Conservation (phyloP, 2,888 invertebrate species). For the Rotaria socialis region DNA sequence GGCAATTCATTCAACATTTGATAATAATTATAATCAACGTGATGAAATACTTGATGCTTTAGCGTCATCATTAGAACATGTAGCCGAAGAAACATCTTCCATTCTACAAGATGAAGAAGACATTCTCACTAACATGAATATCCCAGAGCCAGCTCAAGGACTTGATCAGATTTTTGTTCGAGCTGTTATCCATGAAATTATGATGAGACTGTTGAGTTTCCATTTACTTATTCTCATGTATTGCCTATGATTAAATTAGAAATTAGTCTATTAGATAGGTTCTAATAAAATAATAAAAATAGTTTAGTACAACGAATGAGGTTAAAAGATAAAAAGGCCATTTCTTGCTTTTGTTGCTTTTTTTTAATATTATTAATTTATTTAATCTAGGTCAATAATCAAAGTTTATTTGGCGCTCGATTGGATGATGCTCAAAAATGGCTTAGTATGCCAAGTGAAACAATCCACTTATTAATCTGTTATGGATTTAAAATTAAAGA, state of each 20-base stretch:
- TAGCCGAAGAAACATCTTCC: neutral
- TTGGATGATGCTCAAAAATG: conserved; percentile 42
- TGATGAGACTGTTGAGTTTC: conserved; percentile 24
- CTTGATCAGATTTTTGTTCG: neutral
- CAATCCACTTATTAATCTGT: conserved; percentile 40
- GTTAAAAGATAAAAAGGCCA: neutral
- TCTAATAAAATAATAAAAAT: neutral
- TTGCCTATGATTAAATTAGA: no score
- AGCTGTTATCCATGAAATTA: conserved; percentile 30
- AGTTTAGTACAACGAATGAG: neutral
- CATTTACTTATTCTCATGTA: neutral
- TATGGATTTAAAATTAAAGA: conserved; percentile 40
- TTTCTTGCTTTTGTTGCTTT: neutral
- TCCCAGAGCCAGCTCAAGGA: neutral
- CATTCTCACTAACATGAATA: no score
- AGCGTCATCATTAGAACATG: neutral
- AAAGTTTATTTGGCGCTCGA: conserved; percentile 44
- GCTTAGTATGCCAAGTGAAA: conserved; percentile 36
- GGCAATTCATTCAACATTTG: neutral
- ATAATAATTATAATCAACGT: neutral
- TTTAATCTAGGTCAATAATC: conserved; percentile 42
- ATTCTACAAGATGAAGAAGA: neutral
- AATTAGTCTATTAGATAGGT: no score
- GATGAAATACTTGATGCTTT: conserved; percentile 2
- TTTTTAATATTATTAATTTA: neutral